Base-by-base conservation (phyloP, 1,140 invertebrate genomes). In the Heliothis subflexa region DNA sequence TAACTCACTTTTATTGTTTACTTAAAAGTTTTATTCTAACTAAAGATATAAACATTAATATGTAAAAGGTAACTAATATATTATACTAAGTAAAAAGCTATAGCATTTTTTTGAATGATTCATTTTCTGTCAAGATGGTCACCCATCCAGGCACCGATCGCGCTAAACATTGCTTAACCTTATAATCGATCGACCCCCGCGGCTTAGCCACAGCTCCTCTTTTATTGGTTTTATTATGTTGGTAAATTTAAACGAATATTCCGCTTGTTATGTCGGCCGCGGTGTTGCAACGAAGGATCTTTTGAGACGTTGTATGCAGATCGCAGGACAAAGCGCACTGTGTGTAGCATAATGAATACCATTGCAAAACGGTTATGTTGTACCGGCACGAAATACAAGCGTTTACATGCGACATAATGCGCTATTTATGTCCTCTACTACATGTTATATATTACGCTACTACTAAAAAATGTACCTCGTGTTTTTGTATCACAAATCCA, bases 241-340 rank as follows among this genome's bases (percentile, higher is more conserved):
- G 33, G 33, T 66, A 13, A 47, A 47, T 2, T 47, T 66, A 2
- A 66, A 40, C 10, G n/a, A 66, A 47, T 3, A 47, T 18, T 66
- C 33, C 18, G 47, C 40, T 3, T 0, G 62, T 66, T 16, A 66
- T 40, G 62, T 66, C 18, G 62, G 40, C 47, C 62, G 40, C 33
- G n/a, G 21, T 66, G 40, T 66, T 18, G 40, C 62, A 66, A 66
- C 40, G 16, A 21, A 47, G 62, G 18, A n/a, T 66, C 61, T 47
- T 62, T 66, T 66, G 62, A 47, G 55, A 14, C 21, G 40, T 66
- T 47, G 62, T 16, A 66, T 66, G 62, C 40, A 66, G 62, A 66
- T 64, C 47, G 62, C 40, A 47, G 62, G n/a, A 66, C 40, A 66
- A 47, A 66, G 62, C 62, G 3, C 62, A 66, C 40, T 66, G 40